Evolutionary conservation across 2,797 vertebrate genomes (phyloP), one percentile per base, ranked within the genome.

Genomic region (Botia kubotai): DNA sequence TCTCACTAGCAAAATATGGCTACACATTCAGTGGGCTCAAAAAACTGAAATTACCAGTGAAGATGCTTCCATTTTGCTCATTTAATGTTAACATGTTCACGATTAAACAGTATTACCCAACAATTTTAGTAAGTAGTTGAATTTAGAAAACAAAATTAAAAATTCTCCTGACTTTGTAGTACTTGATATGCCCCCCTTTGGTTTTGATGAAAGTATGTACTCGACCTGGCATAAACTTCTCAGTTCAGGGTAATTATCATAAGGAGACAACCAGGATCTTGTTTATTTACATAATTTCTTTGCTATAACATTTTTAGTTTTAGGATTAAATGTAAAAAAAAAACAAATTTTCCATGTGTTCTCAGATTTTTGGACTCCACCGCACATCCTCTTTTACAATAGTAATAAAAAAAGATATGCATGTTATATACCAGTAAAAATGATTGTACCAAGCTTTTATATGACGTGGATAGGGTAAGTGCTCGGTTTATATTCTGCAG

Each of bases 1-100:
- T 39, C 23, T 33, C 53, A 60, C 53, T 17, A 53, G 10, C 48
- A 66, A 76, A 76, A 36, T 46, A 67, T 12, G 43, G 65, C 52
- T 13, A n/a, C 16, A 68, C 10, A 68, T 26, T 57, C 55, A 6
- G 33, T 33, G 33, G 33, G 4, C 33, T 33, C 33, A 3, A 33
- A 33, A 33, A 33, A 2, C 33, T 33, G 33, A 33, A 3, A 33
- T 33, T 5, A 33, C 33, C 3, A 33, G 33, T 33, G 33, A 33
- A 33, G 33, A 33, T 33, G 33, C 33, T 33, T 33, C 33, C 33
- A 33, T 33, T 33, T 33, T 33, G 33, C 3, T 33, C 33, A 33
- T 33, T 33, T 33, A 33, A 33, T 33, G 4, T 33, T 33, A 33
- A 33, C 33, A 33, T 33, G 2, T 33, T 33, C 3, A 33, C 4